Conservation (phyloP, 2,113 vertebrate species). For the Cyanoderma ruficeps region DNA sequence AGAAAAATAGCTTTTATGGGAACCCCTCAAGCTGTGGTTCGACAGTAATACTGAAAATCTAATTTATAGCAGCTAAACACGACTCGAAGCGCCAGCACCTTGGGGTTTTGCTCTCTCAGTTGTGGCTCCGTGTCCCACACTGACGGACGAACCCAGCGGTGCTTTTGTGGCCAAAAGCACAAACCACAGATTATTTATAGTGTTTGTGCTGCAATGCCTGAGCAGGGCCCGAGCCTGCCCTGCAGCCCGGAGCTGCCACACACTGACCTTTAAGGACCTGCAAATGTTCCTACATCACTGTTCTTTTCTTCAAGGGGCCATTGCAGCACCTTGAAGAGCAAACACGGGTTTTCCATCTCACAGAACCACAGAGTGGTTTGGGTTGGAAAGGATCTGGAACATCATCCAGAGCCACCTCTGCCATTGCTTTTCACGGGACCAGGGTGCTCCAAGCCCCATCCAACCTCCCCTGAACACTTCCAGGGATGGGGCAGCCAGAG, state of each 20-base stretch:
- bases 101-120: neutral
- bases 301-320: fast-evolving
- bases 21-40: neutral
- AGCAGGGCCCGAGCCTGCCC: neutral
- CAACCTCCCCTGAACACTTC: neutral
- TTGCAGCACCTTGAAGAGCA: fast-evolving
- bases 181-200: neutral
- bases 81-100: neutral
- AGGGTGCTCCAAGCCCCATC: fast-evolving
- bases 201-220: fast-evolving
- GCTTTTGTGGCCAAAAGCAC: neutral
- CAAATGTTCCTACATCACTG: fast-evolving
- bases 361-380: neutral
- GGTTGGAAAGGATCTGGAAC: neutral
- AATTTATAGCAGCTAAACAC: neutral
- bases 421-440: fast-evolving
- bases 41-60: neutral
- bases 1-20: neutral
- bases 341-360: neutral
- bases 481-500: neutral
- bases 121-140: neutral
- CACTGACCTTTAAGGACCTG: neutral
- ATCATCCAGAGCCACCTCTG: too few relatives aligned
- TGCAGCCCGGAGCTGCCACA: neutral
- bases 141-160: neutral